Evolutionary conservation across 2,113 vertebrate species (phyloP).

Genomic region (Phylloscopus trochiloides): DNA sequence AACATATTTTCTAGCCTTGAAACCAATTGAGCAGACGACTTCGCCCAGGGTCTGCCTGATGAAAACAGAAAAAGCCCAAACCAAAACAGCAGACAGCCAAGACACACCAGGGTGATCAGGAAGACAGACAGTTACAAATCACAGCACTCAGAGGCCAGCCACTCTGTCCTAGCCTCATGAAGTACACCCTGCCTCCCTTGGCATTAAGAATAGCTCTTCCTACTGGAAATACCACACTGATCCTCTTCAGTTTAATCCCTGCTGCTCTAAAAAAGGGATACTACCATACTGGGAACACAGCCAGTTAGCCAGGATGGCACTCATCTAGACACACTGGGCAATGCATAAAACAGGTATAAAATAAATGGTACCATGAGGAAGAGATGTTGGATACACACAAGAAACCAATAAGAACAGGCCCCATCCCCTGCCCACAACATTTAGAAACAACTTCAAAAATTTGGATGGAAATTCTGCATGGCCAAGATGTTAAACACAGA

Average conservation of each 20-base stretch:
- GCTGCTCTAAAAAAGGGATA: not conserved
- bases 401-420: not conserved
- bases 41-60: not conserved
- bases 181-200: not conserved
- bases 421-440: not conserved
- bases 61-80: not conserved
- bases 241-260: conserved; percentile 21
- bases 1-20: not conserved
- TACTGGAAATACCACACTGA: conserved; percentile 23
- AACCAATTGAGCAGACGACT: not conserved
- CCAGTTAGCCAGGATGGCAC: not conserved
- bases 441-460: not conserved
- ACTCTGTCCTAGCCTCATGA: not conserved
- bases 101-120: not conserved
- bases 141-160: fast-evolving
- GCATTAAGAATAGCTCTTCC: conserved; percentile 25
- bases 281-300: fast-evolving
- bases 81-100: not conserved
- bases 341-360: not conserved
- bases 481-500: not conserved
- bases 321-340: not conserved
- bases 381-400: not conserved
- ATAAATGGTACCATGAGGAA: not conserved
- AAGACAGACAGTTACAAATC: not conserved
- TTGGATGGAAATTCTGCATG: not conserved